These are phyloP conservation scores for Otolemur garnettii DNA, from an alignment of 2,113 vertebrate genomes.

Conservation along the genomic window DNA sequence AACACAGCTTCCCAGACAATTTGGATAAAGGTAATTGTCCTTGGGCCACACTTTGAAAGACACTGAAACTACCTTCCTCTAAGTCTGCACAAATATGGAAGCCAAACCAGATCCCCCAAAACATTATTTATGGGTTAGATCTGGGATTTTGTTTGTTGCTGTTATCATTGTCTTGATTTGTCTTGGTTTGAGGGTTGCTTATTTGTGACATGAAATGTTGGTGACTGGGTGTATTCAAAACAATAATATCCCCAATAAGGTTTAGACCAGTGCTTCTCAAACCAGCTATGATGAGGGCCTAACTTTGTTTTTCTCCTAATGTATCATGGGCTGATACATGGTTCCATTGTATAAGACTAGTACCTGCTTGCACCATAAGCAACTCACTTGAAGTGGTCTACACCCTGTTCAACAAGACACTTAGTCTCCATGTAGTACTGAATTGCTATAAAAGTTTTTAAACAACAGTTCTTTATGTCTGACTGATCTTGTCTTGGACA, in stretches of 20 bases:
- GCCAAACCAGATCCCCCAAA: neutral
- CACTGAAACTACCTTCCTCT: neutral
- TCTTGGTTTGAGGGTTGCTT: neutral
- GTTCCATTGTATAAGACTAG: neutral
- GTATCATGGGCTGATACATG: too few relatives aligned
- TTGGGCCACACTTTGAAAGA: neutral
- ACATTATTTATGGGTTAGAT: neutral
- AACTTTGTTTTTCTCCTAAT: neutral
- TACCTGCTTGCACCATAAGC: neutral
- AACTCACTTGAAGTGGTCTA: neutral
- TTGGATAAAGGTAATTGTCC: neutral
- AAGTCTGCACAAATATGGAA: neutral
- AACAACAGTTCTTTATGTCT: neutral
- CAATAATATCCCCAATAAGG: neutral
- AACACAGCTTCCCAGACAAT: neutral
- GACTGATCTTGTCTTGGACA: too few relatives aligned
- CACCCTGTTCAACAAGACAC: neutral
- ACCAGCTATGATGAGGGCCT: neutral
- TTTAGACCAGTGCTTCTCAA: neutral
- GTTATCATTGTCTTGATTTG: neutral
- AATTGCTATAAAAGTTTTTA: neutral
- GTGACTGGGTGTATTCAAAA: neutral
- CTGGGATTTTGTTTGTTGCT: neutral
- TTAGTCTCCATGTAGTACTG: neutral
- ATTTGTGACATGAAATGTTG: neutral